phyloP scores from a whole-genome alignment of 1,140 invertebrate species.

The Drosophila pachea region DNA sequence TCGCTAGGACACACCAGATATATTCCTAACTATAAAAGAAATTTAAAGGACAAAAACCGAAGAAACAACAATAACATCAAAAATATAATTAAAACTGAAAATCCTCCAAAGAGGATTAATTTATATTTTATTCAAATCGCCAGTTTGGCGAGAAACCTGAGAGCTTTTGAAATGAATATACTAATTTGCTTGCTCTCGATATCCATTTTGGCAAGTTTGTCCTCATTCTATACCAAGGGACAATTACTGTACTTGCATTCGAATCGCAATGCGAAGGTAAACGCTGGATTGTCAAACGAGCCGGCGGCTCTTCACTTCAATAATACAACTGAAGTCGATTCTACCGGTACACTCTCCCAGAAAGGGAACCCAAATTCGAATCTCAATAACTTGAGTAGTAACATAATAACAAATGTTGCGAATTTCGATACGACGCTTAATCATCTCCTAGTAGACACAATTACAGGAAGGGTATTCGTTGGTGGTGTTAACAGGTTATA shows the following conservation, averaged over 20 bases:
- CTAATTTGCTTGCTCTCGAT: slow-evolving; percentile 52
- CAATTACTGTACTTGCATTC: slow-evolving; percentile 5
- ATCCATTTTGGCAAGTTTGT: slow-evolving; percentile 35
- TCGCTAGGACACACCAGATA: too few relatives aligned
- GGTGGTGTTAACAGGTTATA: slow-evolving; percentile 96
- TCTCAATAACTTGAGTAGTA: slow-evolving; percentile 40
- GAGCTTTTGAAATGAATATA: slow-evolving; percentile 55
- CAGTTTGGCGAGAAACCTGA: slow-evolving; percentile 8
- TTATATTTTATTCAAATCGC: slow-evolving; percentile 13
- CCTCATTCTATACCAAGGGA: slow-evolving; percentile 17
- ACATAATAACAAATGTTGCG: slow-evolving; percentile 67
- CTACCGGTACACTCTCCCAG: too few relatives aligned
- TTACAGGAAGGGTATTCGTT: slow-evolving; percentile 94
- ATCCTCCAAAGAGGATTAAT: slow-evolving; percentile 1
- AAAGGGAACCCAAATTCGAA: too few relatives aligned
- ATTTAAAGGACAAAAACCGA: too few relatives aligned
- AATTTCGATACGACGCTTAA: slow-evolving; percentile 80
- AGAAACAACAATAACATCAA: neutral
- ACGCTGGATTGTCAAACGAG: slow-evolving; percentile 3
- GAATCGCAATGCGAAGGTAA: neutral
- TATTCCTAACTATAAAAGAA: too few relatives aligned
- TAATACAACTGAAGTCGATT: too few relatives aligned
- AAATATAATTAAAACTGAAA: neutral
- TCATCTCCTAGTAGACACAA: slow-evolving; percentile 94
- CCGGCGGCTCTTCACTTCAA: slow-evolving; percentile 7